A percentile compares a stretch with the other conserved stretches of the same genome.
phyloP scores from a whole-genome alignment of 35 echinoderm and acorn worm genomes.

The Apostichopus californicus region DNA sequence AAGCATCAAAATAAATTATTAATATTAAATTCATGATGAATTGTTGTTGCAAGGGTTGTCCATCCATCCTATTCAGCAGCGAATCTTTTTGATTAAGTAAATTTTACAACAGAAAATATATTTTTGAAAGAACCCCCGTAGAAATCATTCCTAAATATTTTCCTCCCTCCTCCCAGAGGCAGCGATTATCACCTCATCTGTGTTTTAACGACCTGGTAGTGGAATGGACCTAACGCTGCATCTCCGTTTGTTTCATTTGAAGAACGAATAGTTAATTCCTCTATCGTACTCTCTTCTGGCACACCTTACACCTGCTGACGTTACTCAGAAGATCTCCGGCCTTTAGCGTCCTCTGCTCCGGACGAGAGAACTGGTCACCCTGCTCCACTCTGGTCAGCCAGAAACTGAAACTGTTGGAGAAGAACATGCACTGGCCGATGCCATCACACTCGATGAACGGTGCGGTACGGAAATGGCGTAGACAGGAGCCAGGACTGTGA shows the following conservation, averaged over 20 bases:
- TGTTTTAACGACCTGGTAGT: background rate
- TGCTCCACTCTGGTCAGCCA: constrained; percentile 77
- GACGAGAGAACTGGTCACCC: constrained; percentile 64
- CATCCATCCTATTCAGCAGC: too few relatives aligned
- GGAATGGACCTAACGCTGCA: background rate
- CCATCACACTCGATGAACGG: constrained; percentile 99
- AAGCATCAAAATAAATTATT: too few relatives aligned
- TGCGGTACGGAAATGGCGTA: constrained; percentile 89
- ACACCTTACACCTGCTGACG: constrained; percentile 90
- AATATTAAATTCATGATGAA: too few relatives aligned
- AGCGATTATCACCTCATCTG: background rate
- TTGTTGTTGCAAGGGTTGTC: too few relatives aligned
- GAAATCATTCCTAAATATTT: background rate
- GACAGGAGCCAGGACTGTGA: constrained; percentile 85
- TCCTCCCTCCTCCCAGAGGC: background rate
- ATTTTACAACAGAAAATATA: too few relatives aligned
- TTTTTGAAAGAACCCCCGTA: background rate
- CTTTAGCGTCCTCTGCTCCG: constrained; percentile 69
- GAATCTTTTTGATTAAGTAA: too few relatives aligned
- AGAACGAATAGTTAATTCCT: background rate
- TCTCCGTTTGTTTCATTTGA: background rate
- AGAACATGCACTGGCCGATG: constrained; percentile 89
- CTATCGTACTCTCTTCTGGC: constrained; percentile 57
- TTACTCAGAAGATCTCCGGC: constrained; percentile 61
- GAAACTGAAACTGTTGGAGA: constrained; percentile 91